phyloP scores from a whole-genome alignment of 1,140 invertebrate species.

The Zophobas atratus region DNA sequence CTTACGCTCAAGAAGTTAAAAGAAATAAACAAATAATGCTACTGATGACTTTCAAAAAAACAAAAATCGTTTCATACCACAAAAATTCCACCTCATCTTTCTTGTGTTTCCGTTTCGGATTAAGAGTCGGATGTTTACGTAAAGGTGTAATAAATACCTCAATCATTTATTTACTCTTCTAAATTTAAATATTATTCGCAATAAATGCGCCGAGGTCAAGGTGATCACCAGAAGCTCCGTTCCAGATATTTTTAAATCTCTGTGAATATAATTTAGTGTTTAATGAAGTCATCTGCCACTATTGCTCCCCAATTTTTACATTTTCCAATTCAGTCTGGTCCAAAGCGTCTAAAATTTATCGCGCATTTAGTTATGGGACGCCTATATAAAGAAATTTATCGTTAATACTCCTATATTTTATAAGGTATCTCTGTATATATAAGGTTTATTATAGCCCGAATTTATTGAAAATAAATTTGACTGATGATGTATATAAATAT shows the following conservation, averaged over 20 bases:
- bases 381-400: constrained; percentile 59
- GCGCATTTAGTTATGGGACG: constrained; percentile 36
- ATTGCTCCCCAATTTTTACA: constrained; percentile 14
- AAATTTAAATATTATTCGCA: too few relatives aligned
- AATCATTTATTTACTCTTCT: too few relatives aligned
- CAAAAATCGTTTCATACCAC: too few relatives aligned
- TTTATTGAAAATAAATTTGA: constrained; percentile 62
- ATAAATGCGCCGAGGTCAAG: neutral
- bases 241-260: constrained; percentile 37
- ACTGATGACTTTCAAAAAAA: too few relatives aligned
- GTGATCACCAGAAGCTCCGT: constrained; percentile 13
- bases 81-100: too few relatives aligned
- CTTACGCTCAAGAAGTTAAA: too few relatives aligned
- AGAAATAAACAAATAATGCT: too few relatives aligned
- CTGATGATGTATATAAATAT: constrained; percentile 54
- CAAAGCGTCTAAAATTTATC: constrained; percentile 45
- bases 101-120: too few relatives aligned
- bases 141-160: too few relatives aligned
- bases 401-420: constrained; percentile 59
- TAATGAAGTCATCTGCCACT: constrained; percentile 6
- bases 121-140: too few relatives aligned
- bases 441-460: constrained; percentile 59
- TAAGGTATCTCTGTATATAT: constrained; percentile 64
- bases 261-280: constrained; percentile 48
- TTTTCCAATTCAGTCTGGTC: neutral